A percentile compares a stretch with the other conserved stretches of the same genome.
These are phyloP conservation scores for Telmatochromis bifrenatus DNA, from an alignment of 2,113 vertebrate species.

Conservation along the genomic window DNA sequence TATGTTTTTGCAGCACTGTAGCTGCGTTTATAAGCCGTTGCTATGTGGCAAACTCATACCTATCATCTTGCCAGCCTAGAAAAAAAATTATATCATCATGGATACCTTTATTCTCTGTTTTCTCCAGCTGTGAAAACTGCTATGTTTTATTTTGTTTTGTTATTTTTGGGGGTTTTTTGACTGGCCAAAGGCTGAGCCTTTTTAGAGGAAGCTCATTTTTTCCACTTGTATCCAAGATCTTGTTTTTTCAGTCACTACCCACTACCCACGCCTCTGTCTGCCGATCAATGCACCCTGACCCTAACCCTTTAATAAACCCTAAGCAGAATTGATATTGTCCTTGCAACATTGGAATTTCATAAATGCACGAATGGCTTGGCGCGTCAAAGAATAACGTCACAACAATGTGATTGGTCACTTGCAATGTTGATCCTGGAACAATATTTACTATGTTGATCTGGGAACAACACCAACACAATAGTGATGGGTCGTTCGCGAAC, in stretches of 20 bases:
- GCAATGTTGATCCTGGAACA: neutral
- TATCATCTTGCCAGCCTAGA: neutral
- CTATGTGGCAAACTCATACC: neutral
- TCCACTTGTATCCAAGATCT: neutral
- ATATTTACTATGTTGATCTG: neutral
- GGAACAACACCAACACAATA: neutral
- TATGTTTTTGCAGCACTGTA: neutral
- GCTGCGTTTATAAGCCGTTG: fast-evolving
- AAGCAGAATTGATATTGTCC: no score
- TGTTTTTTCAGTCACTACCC: neutral
- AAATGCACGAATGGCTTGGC: no score
- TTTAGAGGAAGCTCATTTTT: neutral
- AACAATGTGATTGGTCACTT: neutral
- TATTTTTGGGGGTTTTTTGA: fast-evolving
- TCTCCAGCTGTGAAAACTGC: neutral
- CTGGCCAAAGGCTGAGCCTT: neutral
- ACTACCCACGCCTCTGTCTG: no score
- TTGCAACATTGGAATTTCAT: no score
- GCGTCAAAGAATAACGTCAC: fast-evolving
- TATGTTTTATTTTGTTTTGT: neutral
- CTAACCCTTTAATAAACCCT: no score
- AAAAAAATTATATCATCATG: neutral
- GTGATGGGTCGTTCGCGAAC: no score
- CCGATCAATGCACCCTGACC: no score
- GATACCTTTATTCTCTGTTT: neutral